Percentiles rank a stretch among this genome's conserved stretches.
These are phyloP conservation scores for Ricordea florida DNA, from an alignment of 92 coral and sea anemone genomes.

Conservation along the genomic window DNA sequence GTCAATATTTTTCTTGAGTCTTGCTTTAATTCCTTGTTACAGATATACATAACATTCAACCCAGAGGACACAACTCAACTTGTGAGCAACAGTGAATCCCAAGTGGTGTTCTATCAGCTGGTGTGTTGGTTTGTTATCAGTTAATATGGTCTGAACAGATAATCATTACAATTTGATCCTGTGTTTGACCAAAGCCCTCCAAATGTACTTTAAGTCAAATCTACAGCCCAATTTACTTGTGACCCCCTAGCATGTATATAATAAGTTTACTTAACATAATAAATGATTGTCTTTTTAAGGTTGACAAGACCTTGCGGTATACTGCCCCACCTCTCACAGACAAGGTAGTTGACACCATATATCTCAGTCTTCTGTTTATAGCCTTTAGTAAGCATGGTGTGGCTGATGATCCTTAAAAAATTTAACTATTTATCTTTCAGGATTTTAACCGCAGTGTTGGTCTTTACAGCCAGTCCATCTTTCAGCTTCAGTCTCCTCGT, in stretches of 20 bases:
- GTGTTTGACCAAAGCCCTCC: no score
- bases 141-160: background rate
- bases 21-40: background rate
- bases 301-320: constrained; percentile 65
- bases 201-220: no score
- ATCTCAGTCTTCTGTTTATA: background rate
- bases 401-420: no score
- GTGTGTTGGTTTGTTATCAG: no score
- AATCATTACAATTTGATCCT: no score
- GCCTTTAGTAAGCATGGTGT: background rate
- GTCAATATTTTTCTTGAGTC: background rate
- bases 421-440: constrained; percentile 21
- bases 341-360: constrained; percentile 60
- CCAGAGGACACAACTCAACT: constrained; percentile 86
- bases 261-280: background rate
- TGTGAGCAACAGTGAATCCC: constrained; percentile 93
- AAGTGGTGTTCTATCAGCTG: constrained; percentile 89
- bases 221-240: no score
- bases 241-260: no score
- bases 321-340: constrained; percentile 94
- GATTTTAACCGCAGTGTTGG: constrained; percentile 98
- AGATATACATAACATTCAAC: constrained; percentile 88
- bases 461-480: constrained; percentile 92
- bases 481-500: constrained; percentile 86
- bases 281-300: constrained; percentile 27